Evolutionary conservation across 2,888 invertebrate genomes (phyloP).

Genomic region (Dicroscelio sp.): DNA sequence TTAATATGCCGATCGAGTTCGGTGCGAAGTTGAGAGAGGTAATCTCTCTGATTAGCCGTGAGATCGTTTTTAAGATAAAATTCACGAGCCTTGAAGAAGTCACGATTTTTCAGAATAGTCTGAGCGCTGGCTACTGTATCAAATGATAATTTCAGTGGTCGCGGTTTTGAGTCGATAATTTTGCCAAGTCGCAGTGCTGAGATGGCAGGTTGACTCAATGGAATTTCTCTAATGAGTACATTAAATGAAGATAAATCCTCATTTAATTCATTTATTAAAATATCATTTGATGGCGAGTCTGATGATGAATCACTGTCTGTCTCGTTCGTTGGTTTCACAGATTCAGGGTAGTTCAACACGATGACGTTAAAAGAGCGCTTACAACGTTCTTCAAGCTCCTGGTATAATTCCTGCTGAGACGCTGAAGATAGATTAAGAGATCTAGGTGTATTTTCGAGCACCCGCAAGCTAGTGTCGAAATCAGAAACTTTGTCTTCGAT

Average conservation of each 20-base stretch:
- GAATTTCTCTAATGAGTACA: neutral
- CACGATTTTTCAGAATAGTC: neutral
- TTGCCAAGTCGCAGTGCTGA: too few species aligned
- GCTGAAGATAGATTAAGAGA: neutral
- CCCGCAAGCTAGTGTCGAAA: neutral
- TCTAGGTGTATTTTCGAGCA: neutral
- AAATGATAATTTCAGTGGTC: too few species aligned
- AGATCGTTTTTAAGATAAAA: neutral
- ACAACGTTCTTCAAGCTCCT: neutral
- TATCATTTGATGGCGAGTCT: too few species aligned
- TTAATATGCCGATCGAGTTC: neutral
- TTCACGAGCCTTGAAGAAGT: neutral
- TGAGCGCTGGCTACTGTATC: too few species aligned
- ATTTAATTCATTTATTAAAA: too few species aligned
- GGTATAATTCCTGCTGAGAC: neutral
- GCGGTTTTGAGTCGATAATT: too few species aligned
- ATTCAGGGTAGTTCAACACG: neutral
- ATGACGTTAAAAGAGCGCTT: neutral
- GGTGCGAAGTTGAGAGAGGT: neutral
- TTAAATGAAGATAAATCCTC: neutral
- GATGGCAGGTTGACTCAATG: neutral
- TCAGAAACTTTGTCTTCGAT: neutral
- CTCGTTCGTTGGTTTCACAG: neutral
- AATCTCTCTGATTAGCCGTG: neutral
- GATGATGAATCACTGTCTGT: too few species aligned